Base-by-base conservation (phyloP, 2,888 invertebrate species). In the Rhopalosiphum nymphaeae region DNA sequence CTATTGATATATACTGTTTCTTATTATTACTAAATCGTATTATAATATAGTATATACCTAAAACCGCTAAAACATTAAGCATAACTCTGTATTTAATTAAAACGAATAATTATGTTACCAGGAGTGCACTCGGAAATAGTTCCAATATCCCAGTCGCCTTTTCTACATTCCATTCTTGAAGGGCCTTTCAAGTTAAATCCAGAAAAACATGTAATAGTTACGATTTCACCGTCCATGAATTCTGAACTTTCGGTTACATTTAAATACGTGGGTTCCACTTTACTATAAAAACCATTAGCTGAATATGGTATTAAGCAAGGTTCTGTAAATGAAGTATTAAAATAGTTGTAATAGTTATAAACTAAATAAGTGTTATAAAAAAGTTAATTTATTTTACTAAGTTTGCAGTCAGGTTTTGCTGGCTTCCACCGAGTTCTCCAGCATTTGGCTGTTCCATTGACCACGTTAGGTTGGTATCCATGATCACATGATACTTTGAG, bases 401-500 rank as follows among this genome's bases (percentile, higher is more conserved):
- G 97, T 95, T 97, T 96, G 96, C 98, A 99, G 95, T 97, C 97
- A 0, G 98, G 98, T 95, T 97, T 97, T 95, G 97, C 97, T 0
- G 98, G 98, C 95, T 97, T 98, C 98, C 98, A 98, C 95, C 97
- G 97, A 0, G 98, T 98, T 95, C 98, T 96, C 7, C 97, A 97
- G 95, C 99, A 99, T 95, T 97, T 97, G 0, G 97, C 97, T 1
- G 98, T 98, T 7, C 97, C 97, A 95, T 98, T 98, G 93, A 96
- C 96, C 95, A 98, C 96, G 95, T 98, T 98, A 9, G 98, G 96
- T 26, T 97, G 97, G 95, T 98, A 98, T 9, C 98, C 98, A 95
- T 97, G 97, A 1, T 97, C 97, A 95, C 98, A 98, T 1, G 97
- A 97, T 78, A 98, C 97, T 95, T 97, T 97, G 0, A 98, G 97